These are phyloP conservation scores for Bergia puertoricense DNA, from an alignment of 92 coral and sea anemone genomes.

Conservation along the genomic window DNA sequence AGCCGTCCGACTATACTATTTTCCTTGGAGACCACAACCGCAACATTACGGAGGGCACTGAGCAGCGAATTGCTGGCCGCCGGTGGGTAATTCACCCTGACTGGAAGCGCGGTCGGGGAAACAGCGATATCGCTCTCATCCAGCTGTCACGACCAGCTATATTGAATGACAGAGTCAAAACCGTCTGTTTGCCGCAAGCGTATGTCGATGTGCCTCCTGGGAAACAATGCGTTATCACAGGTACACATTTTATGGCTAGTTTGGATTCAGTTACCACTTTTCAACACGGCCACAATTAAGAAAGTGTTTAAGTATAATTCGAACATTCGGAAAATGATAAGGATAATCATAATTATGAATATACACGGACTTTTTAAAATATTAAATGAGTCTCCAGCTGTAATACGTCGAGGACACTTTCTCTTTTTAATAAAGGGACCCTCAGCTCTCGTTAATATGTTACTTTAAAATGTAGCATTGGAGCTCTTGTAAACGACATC, in stretches of 20 bases:
- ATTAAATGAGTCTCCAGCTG: too few relatives aligned
- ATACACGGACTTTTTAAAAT: too few relatives aligned
- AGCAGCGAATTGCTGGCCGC: slow-evolving; percentile 42
- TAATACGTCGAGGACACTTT: too few relatives aligned
- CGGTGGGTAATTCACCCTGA: slow-evolving; percentile 46
- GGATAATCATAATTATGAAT: too few relatives aligned
- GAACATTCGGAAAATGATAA: too few relatives aligned
- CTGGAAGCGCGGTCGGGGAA: neutral
- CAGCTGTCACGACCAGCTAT: slow-evolving; percentile 53
- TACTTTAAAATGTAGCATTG: too few relatives aligned
- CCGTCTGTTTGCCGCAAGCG: slow-evolving; percentile 49
- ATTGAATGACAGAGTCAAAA: slow-evolving; percentile 36
- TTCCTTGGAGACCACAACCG: slow-evolving; percentile 36
- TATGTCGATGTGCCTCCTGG: slow-evolving; percentile 24
- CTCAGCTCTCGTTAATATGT: too few relatives aligned
- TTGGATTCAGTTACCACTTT: too few relatives aligned
- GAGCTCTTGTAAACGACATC: too few relatives aligned
- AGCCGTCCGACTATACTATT: slow-evolving; percentile 29
- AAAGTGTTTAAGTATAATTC: too few relatives aligned
- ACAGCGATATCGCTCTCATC: slow-evolving; percentile 50
- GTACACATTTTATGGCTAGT: neutral
- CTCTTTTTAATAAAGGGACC: too few relatives aligned
- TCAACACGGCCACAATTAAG: too few relatives aligned
- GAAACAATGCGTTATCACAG: slow-evolving; percentile 16
- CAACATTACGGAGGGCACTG: slow-evolving; percentile 39